A percentile compares a stretch with the other conserved stretches of the same genome.
Evolutionary conservation across 2,113 vertebrate species (phyloP).

Genomic region (Pan paniscus): DNA sequence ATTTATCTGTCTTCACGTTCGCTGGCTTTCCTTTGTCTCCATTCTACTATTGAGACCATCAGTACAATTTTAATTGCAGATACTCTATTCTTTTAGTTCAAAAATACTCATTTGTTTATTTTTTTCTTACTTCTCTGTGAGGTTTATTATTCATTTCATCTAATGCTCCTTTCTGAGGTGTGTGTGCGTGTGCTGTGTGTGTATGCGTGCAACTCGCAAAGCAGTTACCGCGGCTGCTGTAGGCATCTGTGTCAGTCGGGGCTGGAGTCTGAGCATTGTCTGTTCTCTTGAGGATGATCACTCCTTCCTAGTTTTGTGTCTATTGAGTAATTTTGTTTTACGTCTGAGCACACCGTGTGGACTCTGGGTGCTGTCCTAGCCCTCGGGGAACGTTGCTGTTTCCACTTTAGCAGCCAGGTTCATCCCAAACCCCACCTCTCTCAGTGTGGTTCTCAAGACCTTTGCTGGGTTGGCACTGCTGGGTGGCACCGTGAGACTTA

Average conservation of each 20-base stretch:
- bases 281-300: not conserved
- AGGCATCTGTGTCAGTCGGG: fast-evolving
- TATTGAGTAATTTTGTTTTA: too few species aligned
- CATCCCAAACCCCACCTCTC: not conserved
- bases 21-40: not conserved
- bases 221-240: fast-evolving
- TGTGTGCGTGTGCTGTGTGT: too few species aligned
- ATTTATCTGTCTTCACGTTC: not conserved
- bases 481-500: fast-evolving
- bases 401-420: fast-evolving
- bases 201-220: fast-evolving
- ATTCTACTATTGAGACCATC: not conserved
- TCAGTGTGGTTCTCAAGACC: not conserved
- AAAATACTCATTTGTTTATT: not conserved
- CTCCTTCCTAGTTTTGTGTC: not conserved
- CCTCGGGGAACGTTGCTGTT: not conserved
- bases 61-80: not conserved
- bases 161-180: fast-evolving
- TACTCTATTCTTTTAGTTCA: fast-evolving
- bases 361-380: fast-evolving
- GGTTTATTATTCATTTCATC: fast-evolving
- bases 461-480: too few species aligned
- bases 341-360: not conserved
- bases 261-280: fast-evolving
- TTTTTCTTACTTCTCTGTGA: not conserved